Evolutionary conservation across 2,888 invertebrate species (phyloP).

Genomic region (Eupithecia dodoneata): DNA sequence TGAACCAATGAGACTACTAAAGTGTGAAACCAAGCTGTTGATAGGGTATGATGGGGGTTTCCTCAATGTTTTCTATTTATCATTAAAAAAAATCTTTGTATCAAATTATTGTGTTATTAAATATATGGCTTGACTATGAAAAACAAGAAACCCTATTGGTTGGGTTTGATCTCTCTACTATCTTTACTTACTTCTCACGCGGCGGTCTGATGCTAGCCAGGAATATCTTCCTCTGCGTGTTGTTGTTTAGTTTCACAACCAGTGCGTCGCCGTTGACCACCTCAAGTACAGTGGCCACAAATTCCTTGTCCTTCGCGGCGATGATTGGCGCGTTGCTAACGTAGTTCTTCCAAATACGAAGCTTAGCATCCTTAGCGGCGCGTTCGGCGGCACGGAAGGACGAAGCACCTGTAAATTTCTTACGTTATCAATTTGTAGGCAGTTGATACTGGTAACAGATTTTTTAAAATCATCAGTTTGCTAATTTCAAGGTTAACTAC

Average conservation of each 20-base stretch:
- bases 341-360: constrained; percentile 97
- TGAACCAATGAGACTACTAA: not conserved
- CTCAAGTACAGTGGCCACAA: constrained; percentile 92
- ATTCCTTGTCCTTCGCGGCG: constrained; percentile 92
- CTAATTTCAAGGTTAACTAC: not conserved
- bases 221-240: constrained; percentile 94
- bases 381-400: constrained; percentile 93
- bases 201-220: constrained; percentile 98
- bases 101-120: no score
- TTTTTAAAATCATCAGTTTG: not conserved
- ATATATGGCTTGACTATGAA: not conserved
- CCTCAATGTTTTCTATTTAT: no score
- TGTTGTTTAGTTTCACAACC: constrained; percentile 91
- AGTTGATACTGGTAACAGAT: not conserved
- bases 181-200: constrained; percentile 85
- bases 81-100: no score
- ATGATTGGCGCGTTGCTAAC: constrained; percentile 89
- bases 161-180: not conserved
- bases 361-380: constrained; percentile 92
- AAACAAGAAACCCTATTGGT: not conserved
- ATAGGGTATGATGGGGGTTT: no score
- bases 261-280: constrained; percentile 97
- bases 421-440: not conserved
- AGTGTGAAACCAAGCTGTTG: no score
- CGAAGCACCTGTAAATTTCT: constrained; percentile 85